These are phyloP conservation scores for Macroteleia sp. DNA, from an alignment of 2,888 invertebrate species.

Conservation along the genomic window DNA sequence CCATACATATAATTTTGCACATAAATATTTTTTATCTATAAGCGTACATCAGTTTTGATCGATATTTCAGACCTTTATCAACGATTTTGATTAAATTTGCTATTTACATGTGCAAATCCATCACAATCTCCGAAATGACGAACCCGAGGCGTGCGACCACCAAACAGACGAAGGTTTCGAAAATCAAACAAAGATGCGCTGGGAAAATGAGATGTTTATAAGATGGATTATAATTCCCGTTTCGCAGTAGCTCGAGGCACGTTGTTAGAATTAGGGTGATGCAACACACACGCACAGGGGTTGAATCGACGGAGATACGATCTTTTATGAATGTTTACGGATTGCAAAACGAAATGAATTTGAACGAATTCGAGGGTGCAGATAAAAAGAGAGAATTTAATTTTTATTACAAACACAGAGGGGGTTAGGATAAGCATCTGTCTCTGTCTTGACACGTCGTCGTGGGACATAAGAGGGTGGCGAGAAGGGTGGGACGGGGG, in stretches of 20 bases:
- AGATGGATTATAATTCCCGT: slow-evolving; percentile 32
- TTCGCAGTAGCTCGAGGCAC: slow-evolving; percentile 35
- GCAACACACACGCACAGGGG: no score
- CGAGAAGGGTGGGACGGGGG: slow-evolving; percentile 5
- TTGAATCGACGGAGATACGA: slow-evolving; percentile 28
- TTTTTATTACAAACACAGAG: slow-evolving; percentile 10
- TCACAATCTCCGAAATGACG: no score
- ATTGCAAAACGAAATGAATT: slow-evolving; percentile 43
- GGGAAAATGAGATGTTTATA: slow-evolving; percentile 28
- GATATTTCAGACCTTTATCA: no score
- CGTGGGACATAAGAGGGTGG: no score
- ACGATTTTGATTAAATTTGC: no score
- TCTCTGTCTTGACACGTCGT: slow-evolving; percentile 35
- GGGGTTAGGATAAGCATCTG: slow-evolving; percentile 2
- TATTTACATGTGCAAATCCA: no score
- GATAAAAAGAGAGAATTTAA: slow-evolving; percentile 12
- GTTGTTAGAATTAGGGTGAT: slow-evolving; percentile 44
- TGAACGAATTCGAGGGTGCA: neutral
- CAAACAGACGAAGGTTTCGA: slow-evolving; percentile 1
- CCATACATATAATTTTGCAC: no score
- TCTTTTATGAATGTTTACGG: slow-evolving; percentile 38
- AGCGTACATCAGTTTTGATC: no score
- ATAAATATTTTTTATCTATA: no score
- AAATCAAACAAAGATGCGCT: slow-evolving; percentile 26
- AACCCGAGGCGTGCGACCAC: no score